A percentile compares a stretch with the other conserved stretches of the same genome.
Evolutionary conservation across 2,888 invertebrate genomes (phyloP).

Genomic region (Melitaea athalia): DNA sequence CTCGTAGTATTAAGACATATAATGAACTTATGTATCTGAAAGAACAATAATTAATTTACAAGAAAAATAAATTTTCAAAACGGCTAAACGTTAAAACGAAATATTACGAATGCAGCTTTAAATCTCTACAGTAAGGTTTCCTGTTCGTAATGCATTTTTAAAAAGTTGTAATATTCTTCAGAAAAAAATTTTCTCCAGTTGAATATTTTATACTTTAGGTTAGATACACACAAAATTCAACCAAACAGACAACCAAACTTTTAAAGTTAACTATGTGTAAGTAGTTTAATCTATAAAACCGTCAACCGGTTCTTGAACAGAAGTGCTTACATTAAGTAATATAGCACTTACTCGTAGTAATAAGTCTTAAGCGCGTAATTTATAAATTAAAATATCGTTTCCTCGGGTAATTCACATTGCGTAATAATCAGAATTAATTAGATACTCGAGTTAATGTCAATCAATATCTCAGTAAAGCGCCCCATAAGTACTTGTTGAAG

Average conservation of each 20-base stretch:
- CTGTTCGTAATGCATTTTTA: conserved; percentile 6
- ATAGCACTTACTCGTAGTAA: no score
- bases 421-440: not conserved
- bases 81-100: not conserved
- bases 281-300: no score
- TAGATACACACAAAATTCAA: not conserved
- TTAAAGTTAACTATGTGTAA: no score
- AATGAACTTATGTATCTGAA: not conserved
- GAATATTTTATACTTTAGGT: not conserved
- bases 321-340: no score
- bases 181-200: not conserved
- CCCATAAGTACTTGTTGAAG: conserved; percentile 11
- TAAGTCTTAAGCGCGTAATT: no score
- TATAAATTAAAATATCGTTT: no score
- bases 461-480: not conserved
- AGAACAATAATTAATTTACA: not conserved
- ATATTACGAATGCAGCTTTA: not conserved
- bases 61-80: not conserved
- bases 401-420: no score
- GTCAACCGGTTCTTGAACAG: no score
- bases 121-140: conserved; percentile 1
- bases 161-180: conserved; percentile 5
- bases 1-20: not conserved
- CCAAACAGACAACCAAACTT: no score
- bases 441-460: not conserved